Percentiles rank a stretch among this genome's conserved stretches.
These are phyloP conservation scores for Oryzias melastigma DNA, from an alignment of 2,113 vertebrate species.

Conservation along the genomic window DNA sequence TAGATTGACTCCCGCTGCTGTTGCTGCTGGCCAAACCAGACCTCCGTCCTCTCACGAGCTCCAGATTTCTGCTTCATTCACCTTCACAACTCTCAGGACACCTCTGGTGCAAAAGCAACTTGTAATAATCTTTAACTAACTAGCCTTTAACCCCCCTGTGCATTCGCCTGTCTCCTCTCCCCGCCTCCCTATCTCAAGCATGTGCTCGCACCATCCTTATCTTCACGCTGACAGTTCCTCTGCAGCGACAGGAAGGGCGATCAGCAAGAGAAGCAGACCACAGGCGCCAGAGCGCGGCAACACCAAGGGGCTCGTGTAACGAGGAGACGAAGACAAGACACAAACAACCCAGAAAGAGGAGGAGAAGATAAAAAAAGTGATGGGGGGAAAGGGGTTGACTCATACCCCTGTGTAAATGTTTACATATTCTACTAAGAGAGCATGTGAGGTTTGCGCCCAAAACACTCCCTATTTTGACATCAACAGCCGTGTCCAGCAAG, in stretches of 20 bases:
- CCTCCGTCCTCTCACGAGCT: constrained; percentile 16
- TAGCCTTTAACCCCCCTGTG: constrained; percentile 34
- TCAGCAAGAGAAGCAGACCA: constrained; percentile 55
- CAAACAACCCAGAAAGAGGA: constrained; percentile 34
- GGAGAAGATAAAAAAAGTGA: constrained; percentile 9
- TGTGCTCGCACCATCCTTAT: constrained; percentile 67
- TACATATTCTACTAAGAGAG: constrained; percentile 58
- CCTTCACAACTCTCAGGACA: constrained; percentile 1
- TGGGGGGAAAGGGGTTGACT: constrained; percentile 44
- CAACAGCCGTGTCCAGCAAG: constrained; percentile 48
- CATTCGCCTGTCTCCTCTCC: constrained; percentile 18
- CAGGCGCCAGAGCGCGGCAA: constrained; percentile 39
- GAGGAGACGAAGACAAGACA: constrained; percentile 37
- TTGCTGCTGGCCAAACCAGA: constrained; percentile 7
- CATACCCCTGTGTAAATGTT: constrained; percentile 73
- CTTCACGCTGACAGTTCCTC: constrained; percentile 69
- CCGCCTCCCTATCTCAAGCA: constrained; percentile 23
- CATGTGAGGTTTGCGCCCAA: constrained; percentile 53
- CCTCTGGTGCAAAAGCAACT: constrained; percentile 11
- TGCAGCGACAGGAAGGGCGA: constrained; percentile 70
- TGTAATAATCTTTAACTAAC: constrained; percentile 31
- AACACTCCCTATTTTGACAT: constrained; percentile 67
- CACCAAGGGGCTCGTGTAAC: constrained; percentile 24
- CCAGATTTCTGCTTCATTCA: constrained; percentile 6
- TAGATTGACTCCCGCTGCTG: constrained; percentile 9